Conservation (phyloP, 2,888 invertebrate species). For the Trissoscelio sp. region DNA sequence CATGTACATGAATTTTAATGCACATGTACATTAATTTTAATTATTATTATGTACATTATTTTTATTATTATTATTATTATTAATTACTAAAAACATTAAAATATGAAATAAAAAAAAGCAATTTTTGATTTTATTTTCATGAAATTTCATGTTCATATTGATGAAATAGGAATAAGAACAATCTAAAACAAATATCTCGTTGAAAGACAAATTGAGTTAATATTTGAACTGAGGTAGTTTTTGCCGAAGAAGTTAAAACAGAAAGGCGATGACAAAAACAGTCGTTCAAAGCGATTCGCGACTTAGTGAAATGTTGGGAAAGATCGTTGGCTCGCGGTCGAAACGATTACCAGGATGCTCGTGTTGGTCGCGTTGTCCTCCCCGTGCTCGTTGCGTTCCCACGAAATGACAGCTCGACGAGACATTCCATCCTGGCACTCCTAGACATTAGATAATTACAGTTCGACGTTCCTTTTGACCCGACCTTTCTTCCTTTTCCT, state of each 20-base stretch:
- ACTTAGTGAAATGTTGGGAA: constrained; percentile 27
- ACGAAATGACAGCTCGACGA: constrained; percentile 71
- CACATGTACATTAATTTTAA: no score
- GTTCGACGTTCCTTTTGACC: constrained; percentile 69
- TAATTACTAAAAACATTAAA: no score
- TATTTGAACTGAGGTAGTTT: neutral
- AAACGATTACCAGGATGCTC: constrained; percentile 53
- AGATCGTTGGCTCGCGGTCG: constrained; percentile 51
- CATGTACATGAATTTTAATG: no score
- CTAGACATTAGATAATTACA: constrained; percentile 74
- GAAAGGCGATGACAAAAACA: constrained; percentile 12
- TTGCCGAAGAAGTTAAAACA: neutral
- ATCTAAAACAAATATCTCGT: no score
- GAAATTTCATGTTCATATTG: no score
- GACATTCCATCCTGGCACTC: constrained; percentile 74
- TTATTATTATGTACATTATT: no score
- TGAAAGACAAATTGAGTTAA: no score
- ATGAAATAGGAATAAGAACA: no score
- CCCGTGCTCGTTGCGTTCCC: constrained; percentile 69
- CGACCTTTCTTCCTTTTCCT: constrained; percentile 68
- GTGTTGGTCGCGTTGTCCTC: constrained; percentile 59
- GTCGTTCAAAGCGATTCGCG: constrained; percentile 21
- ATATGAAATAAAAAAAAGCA: no score
- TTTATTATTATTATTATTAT: no score
- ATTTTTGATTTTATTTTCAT: no score